Evolutionary conservation across 2,888 invertebrate species (phyloP).

Genomic region (Hypselothyrea guttata): DNA sequence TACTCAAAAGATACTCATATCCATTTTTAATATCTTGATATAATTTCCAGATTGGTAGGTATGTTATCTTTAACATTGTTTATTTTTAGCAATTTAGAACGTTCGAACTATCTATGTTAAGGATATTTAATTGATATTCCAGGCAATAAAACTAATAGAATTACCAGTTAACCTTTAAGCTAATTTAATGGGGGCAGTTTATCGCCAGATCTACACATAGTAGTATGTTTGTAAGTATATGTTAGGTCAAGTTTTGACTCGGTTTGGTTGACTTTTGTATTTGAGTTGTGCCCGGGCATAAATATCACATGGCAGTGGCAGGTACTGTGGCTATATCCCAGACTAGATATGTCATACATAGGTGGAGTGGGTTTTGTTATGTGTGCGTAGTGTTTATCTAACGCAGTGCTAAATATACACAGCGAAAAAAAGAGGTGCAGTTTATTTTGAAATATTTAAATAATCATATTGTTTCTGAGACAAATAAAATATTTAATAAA

Average conservation of each 20-base stretch:
- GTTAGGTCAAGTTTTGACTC: constrained; percentile 18
- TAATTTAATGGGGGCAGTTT: too few relatives aligned
- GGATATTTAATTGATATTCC: background rate
- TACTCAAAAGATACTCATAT: too few relatives aligned
- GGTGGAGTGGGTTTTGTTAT: constrained; percentile 5
- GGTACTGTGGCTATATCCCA: constrained; percentile 23
- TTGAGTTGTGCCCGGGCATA: constrained; percentile 60
- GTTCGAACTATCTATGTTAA: too few relatives aligned
- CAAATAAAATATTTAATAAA: too few relatives aligned
- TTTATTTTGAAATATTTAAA: too few relatives aligned
- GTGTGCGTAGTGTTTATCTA: constrained; percentile 39
- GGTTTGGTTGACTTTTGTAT: constrained; percentile 25
- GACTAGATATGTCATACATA: constrained; percentile 12
- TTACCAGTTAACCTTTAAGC: too few relatives aligned
- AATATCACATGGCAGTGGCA: constrained; percentile 53
- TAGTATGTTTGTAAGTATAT: constrained; percentile 10
- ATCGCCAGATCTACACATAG: background rate
- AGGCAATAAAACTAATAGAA: too few relatives aligned
- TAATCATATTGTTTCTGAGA: too few relatives aligned
- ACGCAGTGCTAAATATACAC: constrained; percentile 30
- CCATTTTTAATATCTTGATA: too few relatives aligned
- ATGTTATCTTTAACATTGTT: too few relatives aligned
- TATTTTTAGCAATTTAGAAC: too few relatives aligned
- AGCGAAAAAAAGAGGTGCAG: background rate
- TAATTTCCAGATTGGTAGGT: too few relatives aligned